Evolutionary conservation across 2,888 invertebrate species (phyloP), one percentile per base, ranked within the genome.

Genomic region (Steinernema hermaphroditum): DNA sequence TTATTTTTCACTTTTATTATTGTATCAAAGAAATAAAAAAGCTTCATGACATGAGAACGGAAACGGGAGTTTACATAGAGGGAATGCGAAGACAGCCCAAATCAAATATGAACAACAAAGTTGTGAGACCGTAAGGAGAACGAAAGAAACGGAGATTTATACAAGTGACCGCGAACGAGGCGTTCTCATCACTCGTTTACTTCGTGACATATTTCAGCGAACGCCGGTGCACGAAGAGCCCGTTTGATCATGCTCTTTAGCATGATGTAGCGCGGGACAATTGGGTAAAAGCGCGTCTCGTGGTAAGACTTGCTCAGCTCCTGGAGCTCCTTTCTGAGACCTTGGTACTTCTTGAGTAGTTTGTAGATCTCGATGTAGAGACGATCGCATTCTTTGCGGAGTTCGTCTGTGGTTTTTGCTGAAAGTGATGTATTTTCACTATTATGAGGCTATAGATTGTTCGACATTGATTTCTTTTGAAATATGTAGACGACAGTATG

Each of bases 231-330:
- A 86, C 94, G 92, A 91, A 94, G 92, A 84, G 94, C 93, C 86
- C 93, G 93, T 89, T 95, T 95, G 86, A 96, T 94, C 94, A 96
- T 94, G 88, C 94, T 94, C 89, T 96, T 96, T 81, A 96, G 91
- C 91, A 95, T 93, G 76, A 93, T 92, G 90, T 96, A 96, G 70
- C 96, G 92, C 0, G 84, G 84, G 12, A 84, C 80, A 49, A 84
- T 81, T n/a, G 84, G 84, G 69, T 80, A 82, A 74, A 79, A 80
- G n/a, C 84, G 76, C 0, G 82, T 80, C 29, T 81, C 74, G 24
- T 83, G 82, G 74, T 82, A 84, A 44, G 79, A 75, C 54, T 78
- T 75, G 72, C 79, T 76, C 16, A 84, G 77, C 29, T 83, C 81
- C 74, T 83, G 72, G 32, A 83, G 77, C 8, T 94, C 91, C 88